These are phyloP conservation scores for Aelia acuminata DNA, from an alignment of 2,888 invertebrate species.

Conservation along the genomic window DNA sequence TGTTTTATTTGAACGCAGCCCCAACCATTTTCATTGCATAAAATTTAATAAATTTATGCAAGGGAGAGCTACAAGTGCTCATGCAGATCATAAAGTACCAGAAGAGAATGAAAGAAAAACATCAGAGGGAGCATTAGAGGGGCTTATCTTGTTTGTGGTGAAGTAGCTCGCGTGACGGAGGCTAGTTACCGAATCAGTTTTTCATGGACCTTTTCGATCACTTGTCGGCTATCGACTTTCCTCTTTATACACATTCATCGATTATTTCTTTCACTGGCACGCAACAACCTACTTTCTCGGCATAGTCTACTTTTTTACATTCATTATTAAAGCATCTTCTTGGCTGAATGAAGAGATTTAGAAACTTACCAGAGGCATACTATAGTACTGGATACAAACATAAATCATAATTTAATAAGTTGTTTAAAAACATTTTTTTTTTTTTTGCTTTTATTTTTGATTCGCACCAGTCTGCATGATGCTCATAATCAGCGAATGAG, in stretches of 20 bases:
- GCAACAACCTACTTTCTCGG: constrained; percentile 12
- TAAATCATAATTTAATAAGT: too few relatives aligned
- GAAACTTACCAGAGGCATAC: background rate
- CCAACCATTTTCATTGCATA: too few relatives aligned
- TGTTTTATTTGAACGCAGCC: too few relatives aligned
- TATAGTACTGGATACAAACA: too few relatives aligned
- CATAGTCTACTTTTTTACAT: constrained; percentile 5
- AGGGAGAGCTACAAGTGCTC: background rate
- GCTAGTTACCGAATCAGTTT: constrained; percentile 47
- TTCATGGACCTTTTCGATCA: constrained; percentile 39
- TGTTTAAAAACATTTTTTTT: too few relatives aligned
- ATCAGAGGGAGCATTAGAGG: background rate
- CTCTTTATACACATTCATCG: constrained; percentile 43
- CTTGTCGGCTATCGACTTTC: constrained; percentile 26
- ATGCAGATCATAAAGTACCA: background rate
- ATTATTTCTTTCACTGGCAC: constrained; percentile 12
- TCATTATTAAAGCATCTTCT: background rate
- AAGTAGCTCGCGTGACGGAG: background rate
- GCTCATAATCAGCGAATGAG: too few relatives aligned
- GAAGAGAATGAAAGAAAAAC: background rate
- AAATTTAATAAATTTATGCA: background rate
- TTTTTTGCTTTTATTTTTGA: too few relatives aligned
- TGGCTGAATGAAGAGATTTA: background rate
- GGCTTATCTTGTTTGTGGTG: constrained; percentile 10
- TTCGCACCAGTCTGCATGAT: too few relatives aligned